Conservation (phyloP, 2,888 invertebrate species). For the Rhynchonema sp. region DNA sequence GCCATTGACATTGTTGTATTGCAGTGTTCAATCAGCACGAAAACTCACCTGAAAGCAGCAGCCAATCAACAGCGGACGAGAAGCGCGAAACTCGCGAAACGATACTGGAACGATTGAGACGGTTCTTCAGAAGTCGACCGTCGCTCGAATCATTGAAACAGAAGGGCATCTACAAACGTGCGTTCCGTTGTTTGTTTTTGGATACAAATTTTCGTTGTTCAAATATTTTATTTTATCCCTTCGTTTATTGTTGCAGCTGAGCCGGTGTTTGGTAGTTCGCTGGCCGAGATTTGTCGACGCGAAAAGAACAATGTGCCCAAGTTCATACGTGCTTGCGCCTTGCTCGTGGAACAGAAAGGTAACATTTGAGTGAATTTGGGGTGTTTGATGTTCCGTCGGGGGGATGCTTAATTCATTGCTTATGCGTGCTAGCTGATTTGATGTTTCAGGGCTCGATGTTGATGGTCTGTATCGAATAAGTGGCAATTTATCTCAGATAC, state of each 20-base stretch:
- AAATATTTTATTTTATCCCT: neutral
- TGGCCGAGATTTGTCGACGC: slow-evolving; percentile 49
- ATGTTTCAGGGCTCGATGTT: slow-evolving; percentile 48
- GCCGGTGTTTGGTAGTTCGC: slow-evolving; percentile 59
- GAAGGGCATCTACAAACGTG: slow-evolving; percentile 65
- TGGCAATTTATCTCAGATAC: slow-evolving; percentile 71
- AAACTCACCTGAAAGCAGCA: neutral
- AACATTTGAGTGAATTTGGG: slow-evolving; percentile 31
- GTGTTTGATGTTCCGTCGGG: no score
- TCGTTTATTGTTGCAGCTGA: slow-evolving; percentile 44
- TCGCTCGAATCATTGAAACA: slow-evolving; percentile 54
- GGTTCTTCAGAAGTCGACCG: slow-evolving; percentile 56
- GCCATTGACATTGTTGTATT: neutral
- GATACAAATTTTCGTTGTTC: no score
- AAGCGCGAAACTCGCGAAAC: slow-evolving; percentile 21
- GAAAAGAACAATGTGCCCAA: slow-evolving; percentile 48
- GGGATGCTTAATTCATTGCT: no score
- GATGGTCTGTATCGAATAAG: slow-evolving; percentile 76
- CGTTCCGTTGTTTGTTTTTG: no score
- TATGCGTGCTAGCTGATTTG: no score
- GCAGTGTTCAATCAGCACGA: neutral
- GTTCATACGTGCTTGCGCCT: slow-evolving; percentile 59
- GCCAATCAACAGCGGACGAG: neutral
- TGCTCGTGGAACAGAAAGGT: slow-evolving; percentile 54
- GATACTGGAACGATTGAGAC: slow-evolving; percentile 38